These are phyloP conservation scores for Halisarca cf. caerulea DNA, from an alignment of 37 sponge, comb jelly and placozoan species.

Conservation along the genomic window DNA sequence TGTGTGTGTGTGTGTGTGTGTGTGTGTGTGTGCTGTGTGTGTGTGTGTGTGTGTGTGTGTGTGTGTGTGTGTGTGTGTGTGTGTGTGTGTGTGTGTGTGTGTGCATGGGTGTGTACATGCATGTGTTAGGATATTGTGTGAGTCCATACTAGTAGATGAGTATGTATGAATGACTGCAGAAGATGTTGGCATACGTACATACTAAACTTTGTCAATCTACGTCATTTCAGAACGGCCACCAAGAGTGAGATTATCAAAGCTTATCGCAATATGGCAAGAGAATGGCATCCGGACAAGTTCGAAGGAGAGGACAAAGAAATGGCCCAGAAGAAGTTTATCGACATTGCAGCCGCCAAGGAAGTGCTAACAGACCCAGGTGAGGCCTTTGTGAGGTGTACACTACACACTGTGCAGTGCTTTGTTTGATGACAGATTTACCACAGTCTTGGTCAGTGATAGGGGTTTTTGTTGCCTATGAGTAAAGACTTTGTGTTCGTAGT, in stretches of 20 bases:
- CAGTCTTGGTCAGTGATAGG: too few species aligned
- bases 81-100: too few species aligned
- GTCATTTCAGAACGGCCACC: conserved; percentile 83
- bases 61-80: neutral
- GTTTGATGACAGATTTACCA: too few species aligned
- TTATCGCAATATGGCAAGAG: conserved; percentile 86
- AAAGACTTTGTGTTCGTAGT: too few species aligned
- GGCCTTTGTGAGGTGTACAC: neutral
- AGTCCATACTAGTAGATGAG: too few species aligned
- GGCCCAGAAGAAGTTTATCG: conserved; percentile 97
- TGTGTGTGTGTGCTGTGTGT: neutral
- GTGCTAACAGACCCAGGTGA: conserved; percentile 91
- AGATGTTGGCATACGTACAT: neutral
- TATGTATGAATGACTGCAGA: too few species aligned
- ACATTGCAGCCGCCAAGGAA: conserved; percentile 99
- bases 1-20: neutral
- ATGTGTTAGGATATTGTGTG: neutral
- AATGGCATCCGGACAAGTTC: conserved; percentile 96
- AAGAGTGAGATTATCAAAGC: conserved; percentile 91
- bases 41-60: conserved; percentile 45
- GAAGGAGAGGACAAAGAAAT: conserved; percentile 84
- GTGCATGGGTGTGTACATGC: neutral
- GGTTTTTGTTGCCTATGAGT: too few species aligned
- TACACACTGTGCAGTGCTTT: too few species aligned
- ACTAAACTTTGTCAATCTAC: too few species aligned